A percentile compares a stretch with the other conserved stretches of the same genome.
Conservation (phyloP, 2,113 vertebrate species). For the Bambusicola thoracicus region DNA sequence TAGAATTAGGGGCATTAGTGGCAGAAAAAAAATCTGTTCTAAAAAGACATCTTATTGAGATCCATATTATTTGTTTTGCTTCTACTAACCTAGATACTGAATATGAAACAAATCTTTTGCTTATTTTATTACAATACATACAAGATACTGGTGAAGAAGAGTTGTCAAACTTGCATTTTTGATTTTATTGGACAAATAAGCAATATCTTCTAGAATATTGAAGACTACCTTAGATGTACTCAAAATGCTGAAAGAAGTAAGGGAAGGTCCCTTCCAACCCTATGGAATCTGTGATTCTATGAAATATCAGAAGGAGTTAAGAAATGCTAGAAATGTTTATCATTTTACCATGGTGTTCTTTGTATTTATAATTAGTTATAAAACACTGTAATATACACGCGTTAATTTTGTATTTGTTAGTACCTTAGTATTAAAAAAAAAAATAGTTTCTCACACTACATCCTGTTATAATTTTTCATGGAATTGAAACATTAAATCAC, state of each 20-base stretch:
- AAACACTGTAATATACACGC: neutral
- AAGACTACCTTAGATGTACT: neutral
- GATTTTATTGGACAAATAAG: neutral
- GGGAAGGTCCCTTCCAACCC: too few relatives aligned
- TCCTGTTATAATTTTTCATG: neutral
- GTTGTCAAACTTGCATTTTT: accelerated
- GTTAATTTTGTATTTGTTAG: neutral
- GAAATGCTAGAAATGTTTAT: neutral
- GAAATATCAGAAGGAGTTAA: neutral
- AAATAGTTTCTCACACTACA: neutral
- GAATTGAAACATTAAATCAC: neutral
- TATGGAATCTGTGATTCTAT: neutral
- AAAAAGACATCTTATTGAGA: neutral
- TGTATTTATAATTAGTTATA: neutral
- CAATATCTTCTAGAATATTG: neutral
- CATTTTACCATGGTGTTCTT: neutral
- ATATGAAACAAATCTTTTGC: neutral
- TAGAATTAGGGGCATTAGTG: too few relatives aligned
- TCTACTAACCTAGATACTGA: neutral
- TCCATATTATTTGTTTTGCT: neutral
- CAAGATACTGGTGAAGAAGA: neutral
- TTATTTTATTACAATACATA: neutral
- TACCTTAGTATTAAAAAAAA: neutral
- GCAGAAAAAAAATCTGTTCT: neutral
- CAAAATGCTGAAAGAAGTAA: neutral